These are phyloP conservation scores for Drosophila ohnishii DNA, from an alignment of 1,140 invertebrate genomes.

Conservation along the genomic window DNA sequence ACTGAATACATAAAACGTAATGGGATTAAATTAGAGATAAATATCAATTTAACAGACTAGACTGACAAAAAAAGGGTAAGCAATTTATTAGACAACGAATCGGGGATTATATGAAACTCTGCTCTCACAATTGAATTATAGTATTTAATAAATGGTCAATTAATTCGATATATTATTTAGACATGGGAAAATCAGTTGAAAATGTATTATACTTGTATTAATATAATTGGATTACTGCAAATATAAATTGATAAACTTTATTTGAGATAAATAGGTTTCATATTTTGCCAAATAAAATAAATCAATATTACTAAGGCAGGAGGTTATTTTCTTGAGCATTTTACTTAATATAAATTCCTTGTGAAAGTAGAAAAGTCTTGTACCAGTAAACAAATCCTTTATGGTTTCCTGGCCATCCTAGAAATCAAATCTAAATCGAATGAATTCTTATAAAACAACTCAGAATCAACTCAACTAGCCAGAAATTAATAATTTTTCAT, in stretches of 20 bases:
- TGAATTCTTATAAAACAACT: too few species aligned
- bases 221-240: not conserved
- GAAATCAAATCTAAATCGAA: not conserved
- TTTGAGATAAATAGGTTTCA: too few species aligned
- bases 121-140: not conserved
- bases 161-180: not conserved
- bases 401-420: too few species aligned
- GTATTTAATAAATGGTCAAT: not conserved
- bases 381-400: not conserved
- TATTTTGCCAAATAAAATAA: too few species aligned
- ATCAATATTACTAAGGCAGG: too few species aligned
- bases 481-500: conserved; percentile 17
- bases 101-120: not conserved
- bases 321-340: too few species aligned
- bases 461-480: not conserved
- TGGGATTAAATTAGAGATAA: conserved; percentile 13
- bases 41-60: conserved; percentile 3
- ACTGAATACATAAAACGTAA: conserved; percentile 5
- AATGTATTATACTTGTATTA: not conserved
- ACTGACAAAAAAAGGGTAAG: not conserved
- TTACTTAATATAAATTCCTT: too few species aligned
- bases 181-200: not conserved
- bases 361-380: not conserved
- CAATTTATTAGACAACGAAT: not conserved
- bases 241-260: not conserved